Evolutionary conservation across 30 jellyfish, hydroid and myxozoan species (phyloP).

Genomic region (Pseudorhiza aurosa): DNA sequence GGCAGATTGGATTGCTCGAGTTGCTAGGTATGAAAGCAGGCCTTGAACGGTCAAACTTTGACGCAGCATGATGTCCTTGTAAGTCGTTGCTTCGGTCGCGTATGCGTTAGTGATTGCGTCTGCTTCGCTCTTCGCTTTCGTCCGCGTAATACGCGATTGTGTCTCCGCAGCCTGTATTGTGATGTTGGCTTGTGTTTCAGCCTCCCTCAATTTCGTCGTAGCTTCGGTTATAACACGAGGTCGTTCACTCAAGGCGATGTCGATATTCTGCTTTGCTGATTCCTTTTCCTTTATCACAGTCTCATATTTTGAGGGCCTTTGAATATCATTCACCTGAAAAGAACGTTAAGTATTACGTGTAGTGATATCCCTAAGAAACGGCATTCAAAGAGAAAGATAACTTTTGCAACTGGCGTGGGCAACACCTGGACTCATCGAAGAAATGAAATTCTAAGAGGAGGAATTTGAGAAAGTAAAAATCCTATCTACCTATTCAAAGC

Average conservation of each 20-base stretch:
- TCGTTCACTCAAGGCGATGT: slow-evolving; percentile 68
- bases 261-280: slow-evolving; percentile 76
- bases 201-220: slow-evolving; percentile 67
- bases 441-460: too few species aligned
- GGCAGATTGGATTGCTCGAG: slow-evolving; percentile 74
- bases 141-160: slow-evolving; percentile 60
- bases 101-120: slow-evolving; percentile 72
- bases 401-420: too few species aligned
- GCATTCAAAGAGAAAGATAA: too few species aligned
- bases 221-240: slow-evolving; percentile 76
- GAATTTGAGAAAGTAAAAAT: too few species aligned
- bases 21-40: slow-evolving; percentile 61
- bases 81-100: slow-evolving; percentile 72
- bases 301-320: slow-evolving; percentile 69
- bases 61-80: slow-evolving; percentile 56
- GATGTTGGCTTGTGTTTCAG: slow-evolving; percentile 76
- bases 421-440: too few species aligned
- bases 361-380: too few species aligned
- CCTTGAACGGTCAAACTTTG: slow-evolving; percentile 64
- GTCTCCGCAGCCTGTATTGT: slow-evolving; percentile 70
- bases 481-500: too few species aligned
- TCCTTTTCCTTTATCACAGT: slow-evolving; percentile 62
- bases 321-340: slow-evolving; percentile 62
- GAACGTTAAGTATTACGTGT: too few species aligned
- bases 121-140: slow-evolving; percentile 74